These are phyloP conservation scores for Argynnis bischoffii DNA, from an alignment of 2,888 invertebrate species.

Conservation along the genomic window DNA sequence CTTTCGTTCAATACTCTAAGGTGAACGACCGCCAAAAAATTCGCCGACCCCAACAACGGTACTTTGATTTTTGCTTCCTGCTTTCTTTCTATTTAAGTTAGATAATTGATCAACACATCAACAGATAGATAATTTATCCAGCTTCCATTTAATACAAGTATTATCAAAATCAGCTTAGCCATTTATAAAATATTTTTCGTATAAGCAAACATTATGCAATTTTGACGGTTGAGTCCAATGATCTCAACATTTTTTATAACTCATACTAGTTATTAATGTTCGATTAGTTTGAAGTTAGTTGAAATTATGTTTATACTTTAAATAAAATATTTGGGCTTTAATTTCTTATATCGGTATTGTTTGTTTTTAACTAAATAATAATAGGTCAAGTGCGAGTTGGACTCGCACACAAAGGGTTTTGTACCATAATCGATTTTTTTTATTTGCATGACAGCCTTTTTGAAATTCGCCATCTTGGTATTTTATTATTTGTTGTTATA, in stretches of 20 bases:
- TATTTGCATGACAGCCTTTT: too few relatives aligned
- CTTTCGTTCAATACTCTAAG: slow-evolving; percentile 38
- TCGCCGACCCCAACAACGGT: slow-evolving; percentile 38
- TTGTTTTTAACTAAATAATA: too few relatives aligned
- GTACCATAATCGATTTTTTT: too few relatives aligned
- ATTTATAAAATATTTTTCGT: slow-evolving; percentile 8
- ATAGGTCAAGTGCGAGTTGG: too few relatives aligned
- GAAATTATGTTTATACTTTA: too few relatives aligned
- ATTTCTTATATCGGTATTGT: too few relatives aligned
- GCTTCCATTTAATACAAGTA: slow-evolving; percentile 2
- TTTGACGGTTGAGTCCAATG: not conserved
- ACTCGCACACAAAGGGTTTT: too few relatives aligned
- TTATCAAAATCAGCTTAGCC: slow-evolving; percentile 8
- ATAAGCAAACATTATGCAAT: slow-evolving; percentile 3
- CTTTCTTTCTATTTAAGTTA: slow-evolving; percentile 17
- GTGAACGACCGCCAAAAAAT: slow-evolving; percentile 37
- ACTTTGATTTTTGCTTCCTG: slow-evolving; percentile 33
- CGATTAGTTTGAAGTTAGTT: too few relatives aligned
- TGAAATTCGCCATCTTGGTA: too few relatives aligned
- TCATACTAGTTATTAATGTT: too few relatives aligned
- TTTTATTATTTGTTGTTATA: too few relatives aligned
- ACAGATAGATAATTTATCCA: slow-evolving; percentile 15
- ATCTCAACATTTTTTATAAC: not conserved
- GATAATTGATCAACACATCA: slow-evolving; percentile 15
- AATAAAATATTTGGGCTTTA: too few relatives aligned